phyloP scores from a whole-genome alignment of 2,113 vertebrate genomes.

The Alligator sinensis region DNA sequence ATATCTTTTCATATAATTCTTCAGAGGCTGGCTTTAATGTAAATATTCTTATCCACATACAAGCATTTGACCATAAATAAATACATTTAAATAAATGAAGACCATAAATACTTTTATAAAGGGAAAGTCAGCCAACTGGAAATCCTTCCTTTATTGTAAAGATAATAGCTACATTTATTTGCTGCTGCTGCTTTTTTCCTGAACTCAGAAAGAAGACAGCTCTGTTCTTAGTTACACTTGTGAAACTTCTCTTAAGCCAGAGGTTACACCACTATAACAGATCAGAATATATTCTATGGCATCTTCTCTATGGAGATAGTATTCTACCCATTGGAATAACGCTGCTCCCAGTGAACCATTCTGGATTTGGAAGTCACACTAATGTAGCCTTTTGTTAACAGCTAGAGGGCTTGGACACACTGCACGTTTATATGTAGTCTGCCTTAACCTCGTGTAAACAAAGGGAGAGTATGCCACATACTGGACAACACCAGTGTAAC shows the following conservation, averaged over 20 bases:
- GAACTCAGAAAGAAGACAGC: constrained; percentile 58
- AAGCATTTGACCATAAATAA: not conserved
- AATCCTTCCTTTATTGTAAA: constrained; percentile 78
- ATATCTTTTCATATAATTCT: constrained; percentile 9
- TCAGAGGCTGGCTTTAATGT: constrained; percentile 50
- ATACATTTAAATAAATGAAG: constrained; percentile 12
- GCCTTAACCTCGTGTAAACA: no score
- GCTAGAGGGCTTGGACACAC: not conserved
- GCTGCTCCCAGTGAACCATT: constrained; percentile 50
- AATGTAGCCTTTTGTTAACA: not conserved
- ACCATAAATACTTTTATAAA: constrained; percentile 62
- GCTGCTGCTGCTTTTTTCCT: constrained; percentile 67
- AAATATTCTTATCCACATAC: constrained; percentile 29
- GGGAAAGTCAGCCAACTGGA: constrained; percentile 73
- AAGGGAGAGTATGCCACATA: not conserved
- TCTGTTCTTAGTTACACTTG: constrained; percentile 58
- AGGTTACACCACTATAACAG: not conserved
- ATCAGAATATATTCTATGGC: constrained; percentile 16
- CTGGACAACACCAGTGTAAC: not conserved
- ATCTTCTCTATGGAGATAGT: constrained; percentile 11
- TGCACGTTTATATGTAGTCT: not conserved
- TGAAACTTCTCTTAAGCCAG: not conserved
- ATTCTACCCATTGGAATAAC: constrained; percentile 24
- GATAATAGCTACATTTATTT: constrained; percentile 68
- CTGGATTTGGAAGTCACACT: constrained; percentile 51